Percentiles rank a stretch among this genome's conserved stretches.
Conservation (phyloP, 2,797 vertebrate species). For the Macropus fuliginosus region DNA sequence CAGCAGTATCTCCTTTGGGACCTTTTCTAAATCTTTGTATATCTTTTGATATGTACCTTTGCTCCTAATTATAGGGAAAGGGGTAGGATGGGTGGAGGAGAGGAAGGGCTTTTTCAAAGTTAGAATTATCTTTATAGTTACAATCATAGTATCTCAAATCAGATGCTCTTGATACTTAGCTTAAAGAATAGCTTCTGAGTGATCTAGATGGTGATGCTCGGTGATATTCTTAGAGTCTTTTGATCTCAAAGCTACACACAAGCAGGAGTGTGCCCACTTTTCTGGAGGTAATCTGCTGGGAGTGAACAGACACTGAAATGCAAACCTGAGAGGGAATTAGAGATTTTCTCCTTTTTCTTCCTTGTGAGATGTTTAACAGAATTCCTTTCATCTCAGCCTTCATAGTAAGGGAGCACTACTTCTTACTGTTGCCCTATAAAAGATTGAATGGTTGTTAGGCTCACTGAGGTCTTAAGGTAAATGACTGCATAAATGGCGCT, state of each 20-base stretch:
- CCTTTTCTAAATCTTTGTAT: not conserved
- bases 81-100: not conserved
- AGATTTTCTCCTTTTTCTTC: not conserved
- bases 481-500: not conserved
- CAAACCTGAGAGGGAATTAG: not conserved
- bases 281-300: not conserved
- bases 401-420: not conserved
- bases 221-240: not conserved
- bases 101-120: not conserved
- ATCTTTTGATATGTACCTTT: not conserved
- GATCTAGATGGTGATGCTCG: not conserved
- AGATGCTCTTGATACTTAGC: not conserved
- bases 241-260: constrained; percentile 4
- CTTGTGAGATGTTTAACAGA: not conserved
- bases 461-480: not conserved
- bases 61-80: not conserved
- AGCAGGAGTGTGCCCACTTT: not conserved
- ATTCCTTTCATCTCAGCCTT: not conserved
- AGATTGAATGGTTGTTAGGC: not conserved
- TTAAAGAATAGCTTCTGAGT: not conserved
- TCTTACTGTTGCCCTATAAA: not conserved
- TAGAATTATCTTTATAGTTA: not conserved
- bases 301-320: not conserved
- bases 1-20: not conserved
- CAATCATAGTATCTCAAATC: not conserved